Conservation (phyloP, 2,113 vertebrate species). For the Tragulus kanchil region DNA sequence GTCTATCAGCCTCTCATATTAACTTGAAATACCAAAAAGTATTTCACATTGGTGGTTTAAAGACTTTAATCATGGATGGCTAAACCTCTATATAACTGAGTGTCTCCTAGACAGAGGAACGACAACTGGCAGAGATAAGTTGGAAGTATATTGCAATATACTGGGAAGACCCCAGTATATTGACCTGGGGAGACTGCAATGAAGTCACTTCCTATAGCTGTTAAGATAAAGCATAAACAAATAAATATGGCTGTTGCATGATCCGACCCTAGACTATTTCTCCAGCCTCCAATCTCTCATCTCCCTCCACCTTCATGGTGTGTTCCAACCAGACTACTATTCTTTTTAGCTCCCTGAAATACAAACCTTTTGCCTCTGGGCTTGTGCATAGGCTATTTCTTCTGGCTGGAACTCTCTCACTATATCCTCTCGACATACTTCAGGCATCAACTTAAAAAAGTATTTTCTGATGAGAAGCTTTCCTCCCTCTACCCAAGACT, state of each 20-base stretch:
- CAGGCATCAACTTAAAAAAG: neutral
- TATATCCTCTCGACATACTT: neutral
- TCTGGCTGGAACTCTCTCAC: neutral
- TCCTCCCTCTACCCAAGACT: neutral
- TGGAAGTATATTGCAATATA: neutral
- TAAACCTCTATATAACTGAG: neutral
- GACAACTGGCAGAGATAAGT: neutral
- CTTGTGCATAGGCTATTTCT: neutral
- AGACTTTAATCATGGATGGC: neutral
- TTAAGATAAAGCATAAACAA: neutral
- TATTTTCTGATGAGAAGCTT: neutral
- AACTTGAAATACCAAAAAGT: neutral
- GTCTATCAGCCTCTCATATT: neutral
- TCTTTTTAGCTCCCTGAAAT: constrained; percentile 9
- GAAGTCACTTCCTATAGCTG: neutral
- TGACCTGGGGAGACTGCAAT: neutral
- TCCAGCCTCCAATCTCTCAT: neutral
- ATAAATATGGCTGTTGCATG: neutral
- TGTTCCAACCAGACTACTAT: neutral
- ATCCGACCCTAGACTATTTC: neutral
- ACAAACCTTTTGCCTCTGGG: neutral
- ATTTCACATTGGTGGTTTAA: neutral
- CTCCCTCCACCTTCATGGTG: neutral
- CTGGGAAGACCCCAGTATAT: neutral
- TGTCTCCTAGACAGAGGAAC: neutral